phyloP scores from a whole-genome alignment of 2,113 vertebrate genomes.

The Pituophis catenifer region DNA sequence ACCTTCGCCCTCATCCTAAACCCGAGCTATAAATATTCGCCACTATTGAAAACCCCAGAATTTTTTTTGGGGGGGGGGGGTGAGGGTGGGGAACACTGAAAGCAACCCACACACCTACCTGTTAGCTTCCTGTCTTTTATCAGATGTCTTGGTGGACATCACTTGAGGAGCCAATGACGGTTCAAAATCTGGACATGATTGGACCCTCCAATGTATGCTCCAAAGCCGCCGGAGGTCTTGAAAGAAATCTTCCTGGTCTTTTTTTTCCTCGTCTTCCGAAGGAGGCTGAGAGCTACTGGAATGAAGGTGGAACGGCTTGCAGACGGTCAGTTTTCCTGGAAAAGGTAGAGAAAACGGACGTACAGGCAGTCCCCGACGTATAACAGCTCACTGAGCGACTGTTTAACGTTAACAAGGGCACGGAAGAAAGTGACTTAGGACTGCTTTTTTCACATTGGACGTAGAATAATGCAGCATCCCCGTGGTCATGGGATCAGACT shows the following conservation, averaged over 20 bases:
- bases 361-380: not conserved
- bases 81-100: fast-evolving
- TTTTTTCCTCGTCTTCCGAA: not conserved
- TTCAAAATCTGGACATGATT: not conserved
- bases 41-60: too few species aligned
- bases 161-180: not conserved
- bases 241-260: not conserved
- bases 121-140: constrained; percentile 59
- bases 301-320: constrained; percentile 8
- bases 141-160: constrained; percentile 47
- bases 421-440: not conserved
- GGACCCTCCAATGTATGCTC: not conserved
- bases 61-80: not conserved
- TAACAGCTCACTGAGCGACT: not conserved
- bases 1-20: too few species aligned
- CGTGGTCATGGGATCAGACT: not conserved
- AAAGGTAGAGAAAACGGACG: not conserved
- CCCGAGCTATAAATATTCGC: too few species aligned
- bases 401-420: not conserved
- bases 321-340: constrained; percentile 4
- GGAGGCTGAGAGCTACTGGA: not conserved
- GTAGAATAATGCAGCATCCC: not conserved
- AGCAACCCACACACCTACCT: constrained; percentile 23
- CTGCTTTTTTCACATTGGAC: not conserved
- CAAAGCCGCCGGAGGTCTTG: not conserved